Base-by-base conservation (phyloP, 2,888 invertebrate species). In the Sinohyriopsis cumingii region DNA sequence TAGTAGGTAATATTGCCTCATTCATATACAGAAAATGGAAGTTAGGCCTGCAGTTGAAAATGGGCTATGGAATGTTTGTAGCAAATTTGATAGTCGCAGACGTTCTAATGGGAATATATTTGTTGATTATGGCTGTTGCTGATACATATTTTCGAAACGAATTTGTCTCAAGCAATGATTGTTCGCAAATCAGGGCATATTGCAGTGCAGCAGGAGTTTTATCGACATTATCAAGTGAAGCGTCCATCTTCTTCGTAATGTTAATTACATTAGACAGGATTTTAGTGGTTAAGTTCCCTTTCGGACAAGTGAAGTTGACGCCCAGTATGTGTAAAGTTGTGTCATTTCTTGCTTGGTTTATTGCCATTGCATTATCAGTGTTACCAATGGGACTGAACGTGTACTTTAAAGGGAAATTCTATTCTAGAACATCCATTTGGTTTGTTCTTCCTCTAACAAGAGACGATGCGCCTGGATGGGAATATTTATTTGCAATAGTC, bases 201-300 rank as follows among this genome's bases (percentile, higher is more conserved):
- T 84, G 84, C 63, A 65, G 70, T n/a, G 20, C 80, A 15, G 76
- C 81, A 1, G 83, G 84, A 4, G 68, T 74, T 24, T 54, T 83
- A 22, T 69, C 81, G 1, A 78, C 80, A 0, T 12, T 81, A 25
- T 93, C 93, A 70, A 93, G 92, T 70, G 93, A 93, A 86, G 92
- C 93, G 5, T 93, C 93, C 0, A 93, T 93, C 3, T 84, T 93
- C 72, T 91, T 93, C 61, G 89, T 93, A 19, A 91, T 92, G 0
- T 80, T 93, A 71, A 93, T 93, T 69, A 93, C 93, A n/a, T n/a
- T n/a, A n/a, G n/a, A n/a, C n/a, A n/a, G n/a, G n/a, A n/a, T n/a
- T n/a, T n/a, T n/a, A n/a, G n/a, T n/a, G n/a, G n/a, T n/a, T n/a
- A n/a, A n/a, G n/a, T n/a, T n/a, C n/a, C n/a, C n/a, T n/a, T n/a